A percentile compares a stretch with the other conserved stretches of the same genome.
These are phyloP conservation scores for Bufo bufo DNA, from an alignment of 2,113 vertebrate species.

Conservation along the genomic window DNA sequence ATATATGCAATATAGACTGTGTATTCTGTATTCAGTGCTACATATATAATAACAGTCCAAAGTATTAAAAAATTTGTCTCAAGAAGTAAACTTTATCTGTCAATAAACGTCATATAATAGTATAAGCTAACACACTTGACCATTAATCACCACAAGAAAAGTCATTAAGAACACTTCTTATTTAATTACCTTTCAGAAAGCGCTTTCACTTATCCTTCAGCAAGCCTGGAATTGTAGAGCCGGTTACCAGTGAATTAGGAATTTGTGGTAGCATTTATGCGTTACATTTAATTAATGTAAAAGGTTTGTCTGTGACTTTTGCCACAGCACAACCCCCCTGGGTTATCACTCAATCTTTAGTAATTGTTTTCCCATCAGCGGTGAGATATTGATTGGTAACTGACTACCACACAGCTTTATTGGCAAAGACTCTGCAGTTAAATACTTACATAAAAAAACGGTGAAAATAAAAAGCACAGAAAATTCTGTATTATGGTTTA, in stretches of 20 bases:
- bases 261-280: conserved; percentile 14
- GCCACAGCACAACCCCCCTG: conserved; percentile 32
- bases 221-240: conserved; percentile 11
- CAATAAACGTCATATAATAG: conserved; percentile 4
- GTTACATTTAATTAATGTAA: conserved; percentile 37
- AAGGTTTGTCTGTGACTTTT: conserved; percentile 32
- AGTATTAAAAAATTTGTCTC: neutral
- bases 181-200: conserved; percentile 24
- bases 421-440: conserved; percentile 24
- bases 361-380: conserved; percentile 45
- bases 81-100: conserved; percentile 11
- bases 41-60: neutral
- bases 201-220: conserved; percentile 25
- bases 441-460: neutral
- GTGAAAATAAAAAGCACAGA: neutral
- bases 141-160: conserved; percentile 34
- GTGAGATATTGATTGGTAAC: conserved; percentile 29
- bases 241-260: conserved; percentile 6
- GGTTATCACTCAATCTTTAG: conserved; percentile 46
- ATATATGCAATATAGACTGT: neutral
- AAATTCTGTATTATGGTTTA: neutral
- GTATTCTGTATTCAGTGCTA: neutral
- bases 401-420: conserved; percentile 23
- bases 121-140: neutral
- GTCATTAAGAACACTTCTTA: conserved; percentile 37